These are phyloP conservation scores for Melanotus villosus DNA, from an alignment of 2,888 invertebrate genomes.

Conservation along the genomic window DNA sequence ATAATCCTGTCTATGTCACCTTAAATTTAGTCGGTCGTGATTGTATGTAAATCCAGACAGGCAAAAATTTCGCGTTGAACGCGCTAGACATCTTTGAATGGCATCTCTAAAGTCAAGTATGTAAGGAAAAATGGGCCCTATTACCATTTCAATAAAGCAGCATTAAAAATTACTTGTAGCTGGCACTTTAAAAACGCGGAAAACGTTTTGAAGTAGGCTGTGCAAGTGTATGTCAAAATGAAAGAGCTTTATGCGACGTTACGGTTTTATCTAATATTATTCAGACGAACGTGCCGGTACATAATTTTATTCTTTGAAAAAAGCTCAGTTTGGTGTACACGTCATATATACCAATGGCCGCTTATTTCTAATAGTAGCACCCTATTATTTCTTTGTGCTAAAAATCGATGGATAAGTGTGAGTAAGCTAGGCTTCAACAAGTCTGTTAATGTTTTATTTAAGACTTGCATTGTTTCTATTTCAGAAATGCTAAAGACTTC, in stretches of 20 bases:
- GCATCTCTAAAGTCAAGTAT: slow-evolving; percentile 40
- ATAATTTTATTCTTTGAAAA: slow-evolving; percentile 35
- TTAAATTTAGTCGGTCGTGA: slow-evolving; percentile 17
- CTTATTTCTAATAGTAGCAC: slow-evolving; percentile 29
- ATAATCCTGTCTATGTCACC: no score
- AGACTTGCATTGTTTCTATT: slow-evolving; percentile 42
- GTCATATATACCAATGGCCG: no score
- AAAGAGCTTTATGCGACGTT: slow-evolving; percentile 29
- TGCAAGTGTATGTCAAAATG: slow-evolving; percentile 33
- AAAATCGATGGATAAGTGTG: slow-evolving; percentile 51
- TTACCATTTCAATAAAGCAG: slow-evolving; percentile 39
- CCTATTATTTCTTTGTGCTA: slow-evolving; percentile 41
- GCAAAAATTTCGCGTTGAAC: slow-evolving; percentile 7
- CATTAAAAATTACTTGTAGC: slow-evolving; percentile 38
- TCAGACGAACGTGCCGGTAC: slow-evolving; percentile 38
- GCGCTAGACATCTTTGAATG: slow-evolving; percentile 42
- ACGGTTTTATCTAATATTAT: slow-evolving; percentile 33
- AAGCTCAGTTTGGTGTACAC: no score
- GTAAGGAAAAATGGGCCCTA: slow-evolving; percentile 37
- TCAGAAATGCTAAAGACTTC: no score
- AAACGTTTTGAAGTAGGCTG: slow-evolving; percentile 37
- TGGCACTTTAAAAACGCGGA: slow-evolving; percentile 33
- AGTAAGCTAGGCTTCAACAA: slow-evolving; percentile 51
- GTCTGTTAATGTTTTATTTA: slow-evolving; percentile 52
- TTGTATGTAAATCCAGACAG: background rate